Evolutionary conservation across 2,113 vertebrate species (phyloP).

Genomic region (Lates calcarifer): DNA sequence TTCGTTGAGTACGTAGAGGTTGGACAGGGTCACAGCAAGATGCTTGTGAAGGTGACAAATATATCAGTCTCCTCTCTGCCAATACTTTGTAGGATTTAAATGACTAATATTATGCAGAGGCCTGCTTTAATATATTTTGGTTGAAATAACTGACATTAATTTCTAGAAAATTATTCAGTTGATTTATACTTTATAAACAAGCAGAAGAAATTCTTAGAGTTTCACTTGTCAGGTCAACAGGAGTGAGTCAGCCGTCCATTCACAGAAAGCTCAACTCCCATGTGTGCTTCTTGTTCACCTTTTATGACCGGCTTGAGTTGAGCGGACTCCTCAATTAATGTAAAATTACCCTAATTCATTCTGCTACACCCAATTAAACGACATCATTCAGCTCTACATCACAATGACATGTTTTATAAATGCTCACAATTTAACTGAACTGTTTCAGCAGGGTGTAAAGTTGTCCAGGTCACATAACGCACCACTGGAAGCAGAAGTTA

Average conservation of each 20-base stretch:
- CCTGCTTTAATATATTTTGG: not conserved
- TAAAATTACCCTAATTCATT: slow-evolving; percentile 32
- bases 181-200: too few relatives aligned
- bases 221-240: not conserved
- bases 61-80: not conserved
- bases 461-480: slow-evolving; percentile 30
- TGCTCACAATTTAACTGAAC: slow-evolving; percentile 22
- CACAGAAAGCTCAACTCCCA: not conserved
- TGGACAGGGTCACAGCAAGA: not conserved
- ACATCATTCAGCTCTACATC: slow-evolving; percentile 15
- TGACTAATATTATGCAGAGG: not conserved
- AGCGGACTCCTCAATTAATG: not conserved
- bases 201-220: not conserved
- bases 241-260: not conserved
- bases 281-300: not conserved
- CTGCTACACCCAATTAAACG: not conserved
- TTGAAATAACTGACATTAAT: not conserved
- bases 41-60: not conserved
- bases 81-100: not conserved
- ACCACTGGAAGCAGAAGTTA: slow-evolving; percentile 26
- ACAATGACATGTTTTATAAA: slow-evolving; percentile 38
- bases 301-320: not conserved
- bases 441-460: slow-evolving; percentile 26
- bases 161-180: too few relatives aligned
- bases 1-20: slow-evolving; percentile 35